These are phyloP conservation scores for Iphiclides podalirius DNA, from an alignment of 2,888 invertebrate genomes.

Conservation along the genomic window DNA sequence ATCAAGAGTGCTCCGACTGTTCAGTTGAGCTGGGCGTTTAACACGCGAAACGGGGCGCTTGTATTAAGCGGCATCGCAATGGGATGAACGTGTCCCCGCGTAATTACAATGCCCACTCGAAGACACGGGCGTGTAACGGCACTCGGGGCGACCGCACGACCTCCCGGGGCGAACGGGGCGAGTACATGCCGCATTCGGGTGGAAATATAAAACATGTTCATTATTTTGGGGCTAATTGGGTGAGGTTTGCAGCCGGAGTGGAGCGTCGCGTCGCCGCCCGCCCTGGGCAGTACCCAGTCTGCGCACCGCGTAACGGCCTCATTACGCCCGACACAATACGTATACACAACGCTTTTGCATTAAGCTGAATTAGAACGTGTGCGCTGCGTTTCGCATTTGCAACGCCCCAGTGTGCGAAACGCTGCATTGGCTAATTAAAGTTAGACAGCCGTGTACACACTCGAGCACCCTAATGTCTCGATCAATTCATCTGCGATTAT, in stretches of 20 bases:
- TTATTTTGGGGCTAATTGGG: constrained; percentile 81
- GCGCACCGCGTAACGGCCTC: constrained; percentile 65
- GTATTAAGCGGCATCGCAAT: constrained; percentile 38
- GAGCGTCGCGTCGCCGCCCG: constrained; percentile 53
- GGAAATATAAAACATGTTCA: constrained; percentile 80
- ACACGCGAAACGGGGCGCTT: constrained; percentile 49
- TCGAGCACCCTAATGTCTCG: no score
- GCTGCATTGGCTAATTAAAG: constrained; percentile 4
- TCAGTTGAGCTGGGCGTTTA: constrained; percentile 37
- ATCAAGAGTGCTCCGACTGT: no score
- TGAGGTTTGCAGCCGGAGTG: constrained; percentile 64
- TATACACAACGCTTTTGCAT: constrained; percentile 73
- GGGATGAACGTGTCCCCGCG: no score
- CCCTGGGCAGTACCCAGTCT: constrained; percentile 72
- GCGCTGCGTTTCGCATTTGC: constrained; percentile 14
- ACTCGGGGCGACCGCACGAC: constrained; percentile 51
- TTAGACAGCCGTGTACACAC: no score
- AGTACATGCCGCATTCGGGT: constrained; percentile 73
- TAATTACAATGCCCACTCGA: constrained; percentile 54
- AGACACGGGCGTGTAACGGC: constrained; percentile 36
- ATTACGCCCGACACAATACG: constrained; percentile 55
- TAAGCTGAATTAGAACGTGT: constrained; percentile 57
- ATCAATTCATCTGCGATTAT: no score
- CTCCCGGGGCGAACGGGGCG: constrained; percentile 74
- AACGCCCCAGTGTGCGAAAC: background rate